Percentiles rank a stretch among this genome's conserved stretches.
Conservation (phyloP, 2,797 vertebrate species). For the Acrossocheilus wenchowensis region DNA sequence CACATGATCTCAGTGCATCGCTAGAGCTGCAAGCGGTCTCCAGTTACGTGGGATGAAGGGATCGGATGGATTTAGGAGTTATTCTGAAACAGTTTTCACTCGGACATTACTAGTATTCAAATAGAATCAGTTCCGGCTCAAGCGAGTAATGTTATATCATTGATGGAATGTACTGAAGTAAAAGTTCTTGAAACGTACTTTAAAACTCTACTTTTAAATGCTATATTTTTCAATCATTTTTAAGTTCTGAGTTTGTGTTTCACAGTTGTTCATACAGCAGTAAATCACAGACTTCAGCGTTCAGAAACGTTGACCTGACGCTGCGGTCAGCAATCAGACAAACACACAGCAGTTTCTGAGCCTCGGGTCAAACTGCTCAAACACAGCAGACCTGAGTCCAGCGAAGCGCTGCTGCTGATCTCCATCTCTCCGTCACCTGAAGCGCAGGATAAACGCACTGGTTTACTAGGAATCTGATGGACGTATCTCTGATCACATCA, state of each 20-base stretch:
- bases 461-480: not conserved
- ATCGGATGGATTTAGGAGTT: not conserved
- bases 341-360: too few relatives aligned
- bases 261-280: slow-evolving; percentile 44
- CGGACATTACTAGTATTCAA: not conserved
- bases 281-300: slow-evolving; percentile 43
- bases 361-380: too few relatives aligned
- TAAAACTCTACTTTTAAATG: too few relatives aligned
- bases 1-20: slow-evolving; percentile 51
- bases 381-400: too few relatives aligned
- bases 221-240: not conserved
- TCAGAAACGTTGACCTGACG: too few relatives aligned
- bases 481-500: not conserved
- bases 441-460: not conserved
- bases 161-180: not conserved
- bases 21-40: not conserved
- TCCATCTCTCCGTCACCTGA: too few relatives aligned
- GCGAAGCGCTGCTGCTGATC: too few relatives aligned
- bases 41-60: not conserved
- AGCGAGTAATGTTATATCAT: too few relatives aligned
- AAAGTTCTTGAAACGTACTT: too few relatives aligned
- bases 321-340: too few relatives aligned
- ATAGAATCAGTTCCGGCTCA: too few relatives aligned
- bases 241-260: not conserved
- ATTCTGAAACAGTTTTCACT: not conserved